phyloP scores from a whole-genome alignment of 1,140 invertebrate species.

The Papilio machaon region DNA sequence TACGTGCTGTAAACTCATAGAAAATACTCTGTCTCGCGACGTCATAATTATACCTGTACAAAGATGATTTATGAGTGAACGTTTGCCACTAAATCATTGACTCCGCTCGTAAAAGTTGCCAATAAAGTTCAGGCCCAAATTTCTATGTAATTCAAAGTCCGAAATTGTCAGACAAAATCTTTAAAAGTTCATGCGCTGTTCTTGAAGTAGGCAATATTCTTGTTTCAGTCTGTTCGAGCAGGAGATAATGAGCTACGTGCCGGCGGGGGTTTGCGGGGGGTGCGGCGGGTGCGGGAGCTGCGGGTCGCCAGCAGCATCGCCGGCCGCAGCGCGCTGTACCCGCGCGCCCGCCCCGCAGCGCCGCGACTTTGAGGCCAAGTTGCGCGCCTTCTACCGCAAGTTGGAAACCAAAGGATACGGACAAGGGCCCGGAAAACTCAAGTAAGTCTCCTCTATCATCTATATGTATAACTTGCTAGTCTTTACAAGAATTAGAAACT shows the following conservation, averaged over 20 bases:
- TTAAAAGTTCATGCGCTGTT: background rate
- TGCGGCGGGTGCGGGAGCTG: conserved; percentile 68
- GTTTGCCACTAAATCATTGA: background rate
- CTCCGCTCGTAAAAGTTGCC: background rate
- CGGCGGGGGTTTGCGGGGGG: conserved; percentile 85
- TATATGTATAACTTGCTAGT: too few relatives aligned
- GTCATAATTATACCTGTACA: background rate
- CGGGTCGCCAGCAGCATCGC: conserved; percentile 90
- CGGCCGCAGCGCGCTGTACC: conserved; percentile 88
- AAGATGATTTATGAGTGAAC: background rate
- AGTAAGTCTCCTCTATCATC: conserved; percentile 84
- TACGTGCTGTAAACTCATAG: background rate
- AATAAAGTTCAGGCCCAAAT: background rate
- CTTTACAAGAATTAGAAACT: too few relatives aligned
- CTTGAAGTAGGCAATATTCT: background rate
- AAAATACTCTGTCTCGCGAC: background rate
- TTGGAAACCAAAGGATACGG: conserved; percentile 98
- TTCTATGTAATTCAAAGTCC: too few relatives aligned
- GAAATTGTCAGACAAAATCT: background rate
- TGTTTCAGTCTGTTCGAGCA: conserved; percentile 94
- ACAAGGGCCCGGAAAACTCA: conserved; percentile 97
- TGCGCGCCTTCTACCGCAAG: conserved; percentile 97
- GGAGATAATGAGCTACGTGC: conserved; percentile 99
- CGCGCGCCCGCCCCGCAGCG: conserved; percentile 93
- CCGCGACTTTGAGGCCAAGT: conserved; percentile 97